Evolutionary conservation across 2,888 invertebrate species (phyloP).

Genomic region (Ornithoptera priamus): DNA sequence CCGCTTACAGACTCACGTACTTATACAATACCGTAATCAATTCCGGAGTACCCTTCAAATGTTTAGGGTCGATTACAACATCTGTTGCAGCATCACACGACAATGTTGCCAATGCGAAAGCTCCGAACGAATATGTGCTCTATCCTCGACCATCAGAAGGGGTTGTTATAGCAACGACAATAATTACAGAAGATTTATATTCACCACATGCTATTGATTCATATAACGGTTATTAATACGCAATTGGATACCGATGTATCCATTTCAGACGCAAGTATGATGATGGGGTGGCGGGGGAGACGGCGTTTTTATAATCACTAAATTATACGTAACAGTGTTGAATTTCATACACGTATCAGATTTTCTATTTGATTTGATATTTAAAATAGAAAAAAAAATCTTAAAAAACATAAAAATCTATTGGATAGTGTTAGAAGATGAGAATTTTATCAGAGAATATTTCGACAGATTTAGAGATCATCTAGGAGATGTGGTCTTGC

Average conservation of each 20-base stretch:
- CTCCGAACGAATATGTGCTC: constrained; percentile 33
- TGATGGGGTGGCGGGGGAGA: no score
- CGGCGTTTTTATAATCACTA: no score
- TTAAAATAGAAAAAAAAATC: no score
- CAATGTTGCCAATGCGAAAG: constrained; percentile 30
- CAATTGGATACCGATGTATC: constrained; percentile 34
- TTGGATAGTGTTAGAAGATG: no score
- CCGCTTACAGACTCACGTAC: constrained; percentile 62
- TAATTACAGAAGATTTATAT: constrained; percentile 9
- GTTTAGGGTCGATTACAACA: constrained; percentile 66
- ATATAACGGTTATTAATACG: constrained; percentile 40
- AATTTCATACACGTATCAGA: no score
- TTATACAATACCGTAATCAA: constrained; percentile 66
- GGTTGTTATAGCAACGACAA: constrained; percentile 1
- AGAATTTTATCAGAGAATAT: no score
- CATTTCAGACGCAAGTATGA: no score
- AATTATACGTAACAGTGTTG: no score
- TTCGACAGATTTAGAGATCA: no score
- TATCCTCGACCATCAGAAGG: constrained; percentile 15
- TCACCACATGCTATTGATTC: constrained; percentile 38
- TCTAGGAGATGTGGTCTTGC: no score
- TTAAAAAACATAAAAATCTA: no score
- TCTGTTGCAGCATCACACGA: constrained; percentile 57
- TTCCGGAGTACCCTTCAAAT: constrained; percentile 68
- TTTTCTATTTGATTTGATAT: no score